phyloP scores from a whole-genome alignment of 2,113 vertebrate species.

The Cyanistes caeruleus region DNA sequence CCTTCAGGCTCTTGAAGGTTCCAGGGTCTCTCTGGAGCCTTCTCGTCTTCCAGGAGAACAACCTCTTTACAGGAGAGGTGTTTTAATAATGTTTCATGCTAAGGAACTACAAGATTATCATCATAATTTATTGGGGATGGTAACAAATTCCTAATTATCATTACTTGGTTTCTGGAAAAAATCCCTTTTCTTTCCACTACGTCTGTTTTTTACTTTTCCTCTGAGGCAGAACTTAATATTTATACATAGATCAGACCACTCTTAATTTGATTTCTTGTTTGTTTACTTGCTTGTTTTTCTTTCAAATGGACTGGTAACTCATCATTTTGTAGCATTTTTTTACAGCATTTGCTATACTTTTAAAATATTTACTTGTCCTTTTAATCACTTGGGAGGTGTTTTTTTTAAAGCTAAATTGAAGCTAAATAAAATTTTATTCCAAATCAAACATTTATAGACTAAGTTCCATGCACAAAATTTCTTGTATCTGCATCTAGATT shows the following conservation, averaged over 20 bases:
- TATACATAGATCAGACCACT: conserved; percentile 35
- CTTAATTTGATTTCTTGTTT: conserved; percentile 34
- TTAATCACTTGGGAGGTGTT: neutral
- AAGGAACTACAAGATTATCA: neutral
- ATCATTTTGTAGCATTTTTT: conserved; percentile 23
- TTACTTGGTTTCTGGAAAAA: neutral
- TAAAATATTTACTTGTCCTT: neutral
- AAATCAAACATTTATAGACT: neutral
- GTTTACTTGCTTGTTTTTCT: neutral
- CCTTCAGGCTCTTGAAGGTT: neutral
- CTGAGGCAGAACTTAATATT: conserved; percentile 55
- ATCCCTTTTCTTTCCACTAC: conserved; percentile 48
- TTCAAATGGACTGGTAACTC: neutral
- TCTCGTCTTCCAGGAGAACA: neutral
- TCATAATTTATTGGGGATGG: conserved; percentile 15
- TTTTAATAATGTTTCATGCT: neutral
- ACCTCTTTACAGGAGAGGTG: neutral
- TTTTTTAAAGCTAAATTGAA: neutral
- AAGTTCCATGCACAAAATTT: neutral
- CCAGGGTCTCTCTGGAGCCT: neutral
- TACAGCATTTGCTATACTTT: conserved; percentile 14
- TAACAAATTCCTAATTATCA: conserved; percentile 53
- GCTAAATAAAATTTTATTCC: neutral
- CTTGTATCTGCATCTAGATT: neutral
- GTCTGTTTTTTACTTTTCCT: conserved; percentile 52